A percentile compares a stretch with the other conserved stretches of the same genome.
These are phyloP conservation scores for Odontamblyopus lacepedii DNA, from an alignment of 2,797 vertebrate genomes.

Conservation along the genomic window DNA sequence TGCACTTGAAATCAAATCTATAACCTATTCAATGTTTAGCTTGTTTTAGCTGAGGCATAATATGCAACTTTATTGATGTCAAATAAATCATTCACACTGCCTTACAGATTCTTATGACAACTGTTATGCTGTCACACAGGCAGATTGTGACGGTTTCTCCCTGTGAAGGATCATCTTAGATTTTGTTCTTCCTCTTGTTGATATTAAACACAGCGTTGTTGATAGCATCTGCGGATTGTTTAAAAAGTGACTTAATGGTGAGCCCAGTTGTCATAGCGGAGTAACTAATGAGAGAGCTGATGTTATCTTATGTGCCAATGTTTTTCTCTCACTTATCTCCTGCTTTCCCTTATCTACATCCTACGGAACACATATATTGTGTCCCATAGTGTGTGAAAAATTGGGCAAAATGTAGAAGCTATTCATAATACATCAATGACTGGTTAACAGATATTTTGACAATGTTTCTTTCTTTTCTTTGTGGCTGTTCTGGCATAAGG, in stretches of 20 bases:
- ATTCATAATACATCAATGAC: no score
- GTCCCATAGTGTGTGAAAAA: conserved; percentile 29
- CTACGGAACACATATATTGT: conserved; percentile 52
- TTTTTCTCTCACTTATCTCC: conserved; percentile 60
- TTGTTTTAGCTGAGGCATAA: neutral
- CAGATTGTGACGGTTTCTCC: neutral
- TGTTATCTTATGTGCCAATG: conserved; percentile 58
- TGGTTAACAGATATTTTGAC: neutral
- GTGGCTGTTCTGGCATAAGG: neutral
- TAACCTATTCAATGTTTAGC: no score
- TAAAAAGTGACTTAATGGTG: conserved; percentile 49
- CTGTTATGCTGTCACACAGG: conserved; percentile 11
- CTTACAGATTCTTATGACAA: neutral
- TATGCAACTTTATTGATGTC: neutral
- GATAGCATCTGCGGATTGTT: conserved; percentile 62
- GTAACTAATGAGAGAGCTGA: conserved; percentile 60
- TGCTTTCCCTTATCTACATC: conserved; percentile 50
- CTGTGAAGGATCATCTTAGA: conserved; percentile 41
- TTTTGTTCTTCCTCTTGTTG: no score
- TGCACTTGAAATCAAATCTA: no score
- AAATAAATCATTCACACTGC: neutral
- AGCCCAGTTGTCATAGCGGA: conserved; percentile 55
- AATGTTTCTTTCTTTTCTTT: neutral
- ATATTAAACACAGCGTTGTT: neutral
- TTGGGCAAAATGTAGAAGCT: conserved; percentile 17